Evolutionary conservation across 2,797 vertebrate genomes (phyloP), one percentile per base, ranked within the genome.

Genomic region (Gallinago nigripennis): DNA sequence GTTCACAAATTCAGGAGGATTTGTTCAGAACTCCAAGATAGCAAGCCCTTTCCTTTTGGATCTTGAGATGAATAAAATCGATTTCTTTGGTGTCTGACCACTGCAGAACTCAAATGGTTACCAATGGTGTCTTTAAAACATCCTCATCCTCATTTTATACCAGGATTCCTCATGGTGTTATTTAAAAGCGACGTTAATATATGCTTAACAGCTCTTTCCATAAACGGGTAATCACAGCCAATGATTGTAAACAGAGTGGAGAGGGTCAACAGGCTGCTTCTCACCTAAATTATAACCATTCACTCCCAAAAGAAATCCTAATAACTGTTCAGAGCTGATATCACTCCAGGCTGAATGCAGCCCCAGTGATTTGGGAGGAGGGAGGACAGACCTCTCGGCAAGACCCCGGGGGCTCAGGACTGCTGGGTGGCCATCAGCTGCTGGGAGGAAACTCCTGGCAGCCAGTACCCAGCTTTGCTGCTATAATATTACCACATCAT

Each of bases 311-410:
- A 58, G 46, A 51, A 71, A 35, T 37, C 30, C 54, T 35, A 37
- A 12, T 23, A 71, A 66, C 8, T 19, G 24, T 45, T 64, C 53
- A 53, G 65, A 70, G 65, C 41, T 65, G 18, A 0, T 14, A 33
- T 37, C 17, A 1, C 69, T 45, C 21, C 35, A 21, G 19, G 11
- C 35, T 35, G 33, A 84, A 46, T 12, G n/a, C 7, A 41, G 28
- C 51, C 43, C 5, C 54, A 13, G 37, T 12, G 13, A 31, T 24
- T 7, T 60, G 48, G 54, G 63, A 54, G 51, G 24, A 66, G 41
- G 41, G 12, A 43, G 45, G 23, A 48, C 54, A n/a, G 30, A 25
- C 12, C 0, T 3, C 53, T n/a, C 1, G 0, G 31, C 0, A 0
- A 81, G 53, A 57, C 50, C n/a, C 33, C 3, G 2, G 16, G 56